Evolutionary conservation across 1,140 invertebrate genomes (phyloP).

Genomic region (Medauroidea extradentata): DNA sequence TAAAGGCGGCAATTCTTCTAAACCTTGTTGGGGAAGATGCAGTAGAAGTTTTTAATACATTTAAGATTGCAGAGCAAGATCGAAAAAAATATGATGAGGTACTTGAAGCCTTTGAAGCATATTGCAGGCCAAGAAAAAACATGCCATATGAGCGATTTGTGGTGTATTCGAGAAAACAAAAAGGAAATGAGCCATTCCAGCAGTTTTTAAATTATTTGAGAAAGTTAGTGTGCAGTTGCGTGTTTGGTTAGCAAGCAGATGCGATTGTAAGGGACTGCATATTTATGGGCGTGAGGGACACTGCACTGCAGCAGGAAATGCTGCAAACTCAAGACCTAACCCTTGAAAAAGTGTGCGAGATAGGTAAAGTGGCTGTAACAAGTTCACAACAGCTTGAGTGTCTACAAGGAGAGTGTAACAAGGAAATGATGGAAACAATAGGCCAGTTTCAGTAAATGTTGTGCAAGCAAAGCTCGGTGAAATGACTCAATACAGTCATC

Average conservation of each 20-base stretch:
- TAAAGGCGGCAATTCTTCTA: not conserved
- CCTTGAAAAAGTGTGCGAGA: slow-evolving; percentile 27
- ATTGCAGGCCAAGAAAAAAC: slow-evolving; percentile 29
- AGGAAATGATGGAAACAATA: not conserved
- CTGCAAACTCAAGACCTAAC: slow-evolving; percentile 29
- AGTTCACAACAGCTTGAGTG: slow-evolving; percentile 17
- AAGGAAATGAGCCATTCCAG: slow-evolving; percentile 29
- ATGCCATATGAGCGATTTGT: slow-evolving; percentile 25
- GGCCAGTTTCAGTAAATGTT: not conserved
- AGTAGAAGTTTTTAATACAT: slow-evolving; percentile 15
- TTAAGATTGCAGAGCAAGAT: slow-evolving; percentile 8
- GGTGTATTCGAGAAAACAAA: slow-evolving; percentile 26
- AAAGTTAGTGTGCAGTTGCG: slow-evolving; percentile 24
- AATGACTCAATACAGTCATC: not conserved
- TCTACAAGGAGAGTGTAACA: not conserved
- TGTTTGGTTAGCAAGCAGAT: slow-evolving; percentile 27
- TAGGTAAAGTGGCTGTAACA: slow-evolving; percentile 22
- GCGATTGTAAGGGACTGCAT: slow-evolving; percentile 35
- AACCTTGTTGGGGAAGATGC: not conserved
- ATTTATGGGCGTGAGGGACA: slow-evolving; percentile 20
- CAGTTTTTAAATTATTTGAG: slow-evolving; percentile 25
- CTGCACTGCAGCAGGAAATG: slow-evolving; percentile 28
- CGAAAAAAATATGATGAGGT: not conserved
- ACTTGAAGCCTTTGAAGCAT: slow-evolving; percentile 19
- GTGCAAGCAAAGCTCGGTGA: not conserved